Evolutionary conservation across 30 jellyfish, hydroid and myxozoan genomes (phyloP), one percentile per base, ranked within the genome.

Genomic region (Rhopilema esculentum): DNA sequence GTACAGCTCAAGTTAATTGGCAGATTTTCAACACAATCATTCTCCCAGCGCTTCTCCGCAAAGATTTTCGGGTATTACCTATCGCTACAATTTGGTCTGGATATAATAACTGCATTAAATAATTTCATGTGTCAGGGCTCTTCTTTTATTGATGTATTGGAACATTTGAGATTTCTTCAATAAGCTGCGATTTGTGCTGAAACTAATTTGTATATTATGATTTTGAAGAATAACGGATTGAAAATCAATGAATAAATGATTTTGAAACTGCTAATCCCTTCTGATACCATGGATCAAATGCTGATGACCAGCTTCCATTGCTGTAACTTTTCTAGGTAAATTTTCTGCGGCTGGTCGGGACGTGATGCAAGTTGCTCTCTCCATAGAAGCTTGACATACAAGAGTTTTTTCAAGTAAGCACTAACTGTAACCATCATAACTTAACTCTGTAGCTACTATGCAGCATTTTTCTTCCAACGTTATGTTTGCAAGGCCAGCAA

Each of bases 21-120:
- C 68, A 66, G 89, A 79, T 79, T 79, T 79, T 79, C 89, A 79
- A 79, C 79, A 79, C 89, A 79, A 79, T 79, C 89, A 79, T 57
- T 21, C 79, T 16, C 50, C 70, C 22, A 18, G 69, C 48, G 50
- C 21, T 66, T 79, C 89, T 57, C 89, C 89, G 70, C 89, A 79
- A 49, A 62, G 89, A 79, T 79, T 79, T 79, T 79, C 65, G 22
- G 51, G 89, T 18, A 62, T 79, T 79, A 79, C 25, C 65, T 32
- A 79, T 79, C 89, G 89, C 89, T 79, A 79, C 89, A 79, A 49
- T 27, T 79, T 79, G 89, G 79, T 79, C 89, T 79, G 17, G 62
- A 68, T 79, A 79, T 17, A 79, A 64, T 79, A 79, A 79, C 89
- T 79, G 69, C 57, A 62, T 79, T 64, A 79, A 64, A 49, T 57